These are phyloP conservation scores for Pipra filicauda DNA, from an alignment of 2,113 vertebrate genomes.

Conservation along the genomic window DNA sequence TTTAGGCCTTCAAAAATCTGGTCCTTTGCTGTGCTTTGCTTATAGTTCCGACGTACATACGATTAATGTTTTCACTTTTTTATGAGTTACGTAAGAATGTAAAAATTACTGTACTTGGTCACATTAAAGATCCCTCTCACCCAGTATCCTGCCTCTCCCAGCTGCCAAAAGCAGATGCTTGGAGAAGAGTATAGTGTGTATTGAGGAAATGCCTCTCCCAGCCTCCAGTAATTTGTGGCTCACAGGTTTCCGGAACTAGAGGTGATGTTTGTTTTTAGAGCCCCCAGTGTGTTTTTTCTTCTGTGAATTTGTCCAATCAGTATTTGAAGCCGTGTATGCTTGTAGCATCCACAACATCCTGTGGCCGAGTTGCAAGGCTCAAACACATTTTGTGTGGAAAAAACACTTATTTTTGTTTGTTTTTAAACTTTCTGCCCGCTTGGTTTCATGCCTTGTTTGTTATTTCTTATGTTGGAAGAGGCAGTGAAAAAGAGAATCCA, in stretches of 20 bases:
- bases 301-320: not conserved
- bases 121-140: not conserved
- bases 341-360: constrained; percentile 46
- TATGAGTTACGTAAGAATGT: not conserved
- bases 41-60: not conserved
- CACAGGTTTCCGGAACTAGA: constrained; percentile 45
- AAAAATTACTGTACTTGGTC: not conserved
- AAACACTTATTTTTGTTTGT: constrained; percentile 5
- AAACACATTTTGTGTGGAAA: not conserved
- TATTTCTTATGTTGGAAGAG: not conserved
- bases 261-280: constrained; percentile 61
- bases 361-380: not conserved
- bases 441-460: not conserved
- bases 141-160: not conserved
- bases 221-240: constrained; percentile 62
- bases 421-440: constrained; percentile 16
- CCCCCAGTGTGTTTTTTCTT: constrained; percentile 50
- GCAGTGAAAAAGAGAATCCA: not conserved
- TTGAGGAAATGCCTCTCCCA: constrained; percentile 58
- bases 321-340: not conserved
- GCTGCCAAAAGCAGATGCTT: constrained; percentile 53
- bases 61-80: not conserved
- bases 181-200: constrained; percentile 17
- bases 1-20: constrained; percentile 8
- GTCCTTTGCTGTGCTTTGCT: not conserved